phyloP scores from a whole-genome alignment of 2,113 vertebrate species.

The Ictalurus punctatus region DNA sequence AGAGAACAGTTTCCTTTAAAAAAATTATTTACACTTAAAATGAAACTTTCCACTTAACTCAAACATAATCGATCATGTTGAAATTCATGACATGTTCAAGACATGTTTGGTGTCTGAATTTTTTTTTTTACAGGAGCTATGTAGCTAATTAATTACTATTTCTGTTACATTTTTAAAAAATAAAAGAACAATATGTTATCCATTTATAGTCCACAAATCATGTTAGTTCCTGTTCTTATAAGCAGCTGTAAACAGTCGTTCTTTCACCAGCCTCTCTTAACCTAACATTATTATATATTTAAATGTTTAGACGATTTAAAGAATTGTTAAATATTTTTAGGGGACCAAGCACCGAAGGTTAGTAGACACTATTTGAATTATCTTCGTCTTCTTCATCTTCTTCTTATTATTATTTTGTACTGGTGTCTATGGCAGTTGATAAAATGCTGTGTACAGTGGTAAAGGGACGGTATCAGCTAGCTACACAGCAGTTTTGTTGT shows the following conservation, averaged over 20 bases:
- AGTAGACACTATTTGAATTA: too few species aligned
- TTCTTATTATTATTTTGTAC: not conserved
- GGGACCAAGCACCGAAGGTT: too few species aligned
- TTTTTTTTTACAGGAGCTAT: not conserved
- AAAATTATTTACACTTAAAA: not conserved
- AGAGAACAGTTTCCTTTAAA: not conserved
- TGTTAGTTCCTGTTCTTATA: not conserved
- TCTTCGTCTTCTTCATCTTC: too few species aligned
- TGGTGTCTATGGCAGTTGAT: not conserved
- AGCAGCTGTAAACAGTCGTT: too few species aligned
- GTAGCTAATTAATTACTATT: not conserved
- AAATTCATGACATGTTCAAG: not conserved
- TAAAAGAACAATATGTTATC: not conserved
- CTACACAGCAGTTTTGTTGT: not conserved
- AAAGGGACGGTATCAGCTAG: not conserved
- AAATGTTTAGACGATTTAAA: too few species aligned
- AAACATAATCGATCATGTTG: not conserved
- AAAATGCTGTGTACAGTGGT: not conserved
- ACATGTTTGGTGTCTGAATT: not conserved
- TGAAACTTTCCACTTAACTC: not conserved
- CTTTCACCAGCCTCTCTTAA: too few species aligned
- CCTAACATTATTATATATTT: too few species aligned
- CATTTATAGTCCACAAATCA: not conserved
- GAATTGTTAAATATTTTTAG: too few species aligned
- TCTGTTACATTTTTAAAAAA: too few species aligned